A percentile compares a stretch with the other conserved stretches of the same genome.
Conservation (phyloP, 2,888 invertebrate genomes). For the Crocallis elinguaria region DNA sequence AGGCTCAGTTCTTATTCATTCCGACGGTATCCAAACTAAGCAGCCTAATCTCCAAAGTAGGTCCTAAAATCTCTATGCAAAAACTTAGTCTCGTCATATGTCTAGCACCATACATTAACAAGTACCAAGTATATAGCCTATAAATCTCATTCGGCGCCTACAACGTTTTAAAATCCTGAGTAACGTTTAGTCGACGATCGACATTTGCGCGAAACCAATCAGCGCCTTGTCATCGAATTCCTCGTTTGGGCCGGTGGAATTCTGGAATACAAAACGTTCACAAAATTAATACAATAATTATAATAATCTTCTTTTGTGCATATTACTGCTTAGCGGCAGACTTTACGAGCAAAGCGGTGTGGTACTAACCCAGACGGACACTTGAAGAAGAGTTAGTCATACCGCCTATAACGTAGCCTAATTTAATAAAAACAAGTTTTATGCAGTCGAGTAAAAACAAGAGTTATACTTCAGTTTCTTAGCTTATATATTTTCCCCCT, state of each 20-base stretch:
- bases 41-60: neutral
- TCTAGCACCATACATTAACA: constrained; percentile 26
- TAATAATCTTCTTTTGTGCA: no score
- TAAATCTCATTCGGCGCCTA: neutral
- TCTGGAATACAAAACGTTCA: constrained; percentile 85
- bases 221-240: constrained; percentile 96
- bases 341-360: no score
- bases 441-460: no score
- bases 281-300: neutral
- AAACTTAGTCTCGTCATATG: neutral
- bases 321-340: no score
- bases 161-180: neutral
- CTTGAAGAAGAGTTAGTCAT: no score
- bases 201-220: constrained; percentile 98
- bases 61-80: constrained; percentile 12
- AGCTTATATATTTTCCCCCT: no score
- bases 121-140: constrained; percentile 4
- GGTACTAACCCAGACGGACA: no score
- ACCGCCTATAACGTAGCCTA: no score
- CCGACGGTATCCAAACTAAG: neutral
- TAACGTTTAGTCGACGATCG: constrained; percentile 89
- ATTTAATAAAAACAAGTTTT: no score
- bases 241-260: constrained; percentile 87
- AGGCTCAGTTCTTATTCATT: neutral
- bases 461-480: no score